Evolutionary conservation across 2,113 vertebrate genomes (phyloP), one percentile per base, ranked within the genome.

Genomic region (Anolis sagrei): DNA sequence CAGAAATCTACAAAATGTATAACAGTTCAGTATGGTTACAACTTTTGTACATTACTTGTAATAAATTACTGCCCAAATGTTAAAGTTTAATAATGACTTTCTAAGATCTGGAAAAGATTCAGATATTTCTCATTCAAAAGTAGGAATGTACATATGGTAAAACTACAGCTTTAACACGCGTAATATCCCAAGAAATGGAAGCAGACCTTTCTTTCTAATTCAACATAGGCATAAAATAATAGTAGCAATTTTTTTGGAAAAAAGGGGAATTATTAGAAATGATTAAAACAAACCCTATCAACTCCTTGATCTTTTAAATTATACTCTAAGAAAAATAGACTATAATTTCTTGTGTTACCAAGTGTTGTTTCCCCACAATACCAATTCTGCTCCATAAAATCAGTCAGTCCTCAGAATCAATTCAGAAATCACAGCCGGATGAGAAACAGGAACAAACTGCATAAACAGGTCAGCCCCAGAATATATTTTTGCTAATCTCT

Each of bases 401-500:
- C 34, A 61, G 70, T 44, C 34, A 61, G 70, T 13, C 73, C 29
- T 66, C 58, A 72, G 66, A 85, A 48, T 4, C 68, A 90, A 44
- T 32, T 83, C 72, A 83, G 18, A 51, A 88, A 79, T 76, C 69
- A 86, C 5, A 58, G 34, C 73, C 29, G 51, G 48, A 48, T n/a
- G 85, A 77, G 84, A 68, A 85, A 86, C 10, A n/a, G 32, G 10
- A 58, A 13, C 61, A 73, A 83, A 0, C 3, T 29, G 13, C 86
- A 68, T 81, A 90, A 90, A 80, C 34, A 89, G 70, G 16, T 93
- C 87, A 88, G 34, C 86, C 86, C 68, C 81, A 82, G 54, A 72
- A 85, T 36, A 73, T 62, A 79, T 85, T 85, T 86, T 69, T 92
- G 89, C 87, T 86, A 87, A 85, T 90, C 81, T 90, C 58, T 76